A percentile compares a stretch with the other conserved stretches of the same genome.
These are phyloP conservation scores for Gortyna flavago DNA, from an alignment of 2,888 invertebrate species.

Conservation along the genomic window DNA sequence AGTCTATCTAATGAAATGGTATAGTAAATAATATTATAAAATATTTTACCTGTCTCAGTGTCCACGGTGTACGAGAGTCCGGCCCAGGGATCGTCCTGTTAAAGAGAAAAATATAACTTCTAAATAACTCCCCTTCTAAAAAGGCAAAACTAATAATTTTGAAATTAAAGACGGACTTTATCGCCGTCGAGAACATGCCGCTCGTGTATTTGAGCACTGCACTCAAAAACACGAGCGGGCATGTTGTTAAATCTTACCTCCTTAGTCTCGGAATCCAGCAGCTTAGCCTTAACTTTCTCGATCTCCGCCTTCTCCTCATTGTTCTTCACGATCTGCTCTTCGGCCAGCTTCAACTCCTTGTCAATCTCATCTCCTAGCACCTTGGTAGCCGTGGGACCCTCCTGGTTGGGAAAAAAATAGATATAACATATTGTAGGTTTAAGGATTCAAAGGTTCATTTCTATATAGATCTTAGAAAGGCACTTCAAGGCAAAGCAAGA, in stretches of 20 bases:
- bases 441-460: no score
- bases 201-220: no score
- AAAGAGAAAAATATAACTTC: background rate
- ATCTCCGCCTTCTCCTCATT: conserved; percentile 89
- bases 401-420: conserved; percentile 66
- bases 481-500: no score
- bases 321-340: conserved; percentile 81
- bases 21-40: background rate
- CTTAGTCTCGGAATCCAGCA: conserved; percentile 87
- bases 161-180: no score
- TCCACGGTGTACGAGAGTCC: conserved; percentile 95
- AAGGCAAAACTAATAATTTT: no score
- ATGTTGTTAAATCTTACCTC: conserved; percentile 73
- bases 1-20: no score
- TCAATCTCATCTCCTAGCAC: conserved; percentile 79
- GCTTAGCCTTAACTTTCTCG: conserved; percentile 93
- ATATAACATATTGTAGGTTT: background rate
- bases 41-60: conserved; percentile 95
- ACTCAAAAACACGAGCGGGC: no score
- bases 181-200: no score
- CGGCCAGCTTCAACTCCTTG: conserved; percentile 78
- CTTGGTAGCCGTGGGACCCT: conserved; percentile 84
- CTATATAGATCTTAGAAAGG: no score
- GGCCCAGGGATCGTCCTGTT: conserved; percentile 93
- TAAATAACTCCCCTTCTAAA: no score